Evolutionary conservation across 2,797 vertebrate species (phyloP).

Genomic region (Sebastes vulpes): DNA sequence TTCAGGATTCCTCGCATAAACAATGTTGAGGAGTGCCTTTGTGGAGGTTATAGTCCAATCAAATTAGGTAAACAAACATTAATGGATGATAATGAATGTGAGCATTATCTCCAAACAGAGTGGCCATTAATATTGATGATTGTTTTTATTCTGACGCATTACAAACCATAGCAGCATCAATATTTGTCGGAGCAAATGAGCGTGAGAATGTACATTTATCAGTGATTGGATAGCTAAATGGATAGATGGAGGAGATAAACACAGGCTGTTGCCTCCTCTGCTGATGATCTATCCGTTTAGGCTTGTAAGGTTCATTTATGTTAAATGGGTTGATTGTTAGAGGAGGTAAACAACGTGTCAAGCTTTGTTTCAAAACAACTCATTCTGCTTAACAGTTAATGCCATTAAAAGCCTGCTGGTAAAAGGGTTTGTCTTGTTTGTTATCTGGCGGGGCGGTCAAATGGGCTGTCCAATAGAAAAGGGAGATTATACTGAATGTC

Average conservation of each 20-base stretch:
- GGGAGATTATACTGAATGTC: not conserved
- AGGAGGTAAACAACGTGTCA: conserved; percentile 66
- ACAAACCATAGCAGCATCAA: conserved; percentile 54
- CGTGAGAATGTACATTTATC: conserved; percentile 56
- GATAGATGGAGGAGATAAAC: conserved; percentile 65
- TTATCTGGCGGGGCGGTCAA: conserved; percentile 14
- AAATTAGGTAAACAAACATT: conserved; percentile 77
- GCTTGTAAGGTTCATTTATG: conserved; percentile 69
- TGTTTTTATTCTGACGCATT: conserved; percentile 51
- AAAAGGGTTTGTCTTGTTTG: conserved; percentile 45
- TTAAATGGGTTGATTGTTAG: conserved; percentile 61
- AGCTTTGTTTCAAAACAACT: conserved; percentile 51
- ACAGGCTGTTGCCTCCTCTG: conserved; percentile 45
- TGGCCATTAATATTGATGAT: conserved; percentile 74
- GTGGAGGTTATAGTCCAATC: conserved; percentile 66
- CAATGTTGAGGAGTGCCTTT: conserved; percentile 16
- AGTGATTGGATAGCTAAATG: conserved; percentile 58
- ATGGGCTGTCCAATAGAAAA: not conserved
- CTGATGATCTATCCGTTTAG: conserved; percentile 60
- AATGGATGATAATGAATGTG: conserved; percentile 75
- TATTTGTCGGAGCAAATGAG: conserved; percentile 64
- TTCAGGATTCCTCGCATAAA: conserved; percentile 34
- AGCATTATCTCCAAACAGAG: conserved; percentile 66
- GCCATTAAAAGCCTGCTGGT: conserved; percentile 44
- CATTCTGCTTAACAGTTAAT: conserved; percentile 59